These are phyloP conservation scores for Electrophaes corylata DNA, from an alignment of 2,888 invertebrate species.

Conservation along the genomic window DNA sequence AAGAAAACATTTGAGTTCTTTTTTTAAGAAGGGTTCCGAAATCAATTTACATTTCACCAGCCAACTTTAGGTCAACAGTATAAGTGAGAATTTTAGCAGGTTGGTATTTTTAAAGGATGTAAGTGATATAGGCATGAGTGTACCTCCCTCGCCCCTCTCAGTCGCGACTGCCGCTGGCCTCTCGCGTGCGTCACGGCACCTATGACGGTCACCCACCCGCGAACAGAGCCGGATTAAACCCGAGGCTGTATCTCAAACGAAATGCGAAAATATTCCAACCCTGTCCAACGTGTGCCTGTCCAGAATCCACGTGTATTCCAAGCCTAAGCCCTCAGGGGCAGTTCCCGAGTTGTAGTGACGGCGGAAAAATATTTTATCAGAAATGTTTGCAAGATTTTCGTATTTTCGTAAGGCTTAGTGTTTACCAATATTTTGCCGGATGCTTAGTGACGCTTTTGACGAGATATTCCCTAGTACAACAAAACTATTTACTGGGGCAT, in stretches of 20 bases:
- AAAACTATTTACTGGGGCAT: too few species aligned
- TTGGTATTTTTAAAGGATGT: too few species aligned
- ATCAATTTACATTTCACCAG: too few species aligned
- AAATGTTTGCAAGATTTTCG: neutral
- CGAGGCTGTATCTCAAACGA: constrained; percentile 1
- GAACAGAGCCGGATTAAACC: constrained; percentile 22
- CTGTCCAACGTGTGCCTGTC: neutral
- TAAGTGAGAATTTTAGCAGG: too few species aligned
- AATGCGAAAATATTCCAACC: constrained; percentile 8
- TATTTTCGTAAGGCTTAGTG: neutral
- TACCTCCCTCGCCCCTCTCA: constrained; percentile 30
- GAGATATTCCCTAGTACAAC: neutral
- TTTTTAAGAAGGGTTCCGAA: too few species aligned
- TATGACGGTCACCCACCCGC: constrained; percentile 60
- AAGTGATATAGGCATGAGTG: constrained; percentile 8
- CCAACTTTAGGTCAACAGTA: too few species aligned
- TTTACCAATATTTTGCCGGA: neutral
- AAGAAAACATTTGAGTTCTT: too few species aligned
- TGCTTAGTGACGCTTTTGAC: neutral
- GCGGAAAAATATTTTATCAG: neutral
- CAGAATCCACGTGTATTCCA: neutral
- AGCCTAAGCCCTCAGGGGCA: constrained; percentile 1
- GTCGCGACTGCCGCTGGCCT: constrained; percentile 43
- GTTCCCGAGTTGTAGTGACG: neutral
- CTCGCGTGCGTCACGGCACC: constrained; percentile 65